Evolutionary conservation across 2,888 invertebrate species (phyloP).

Genomic region (Panorpa germanica): DNA sequence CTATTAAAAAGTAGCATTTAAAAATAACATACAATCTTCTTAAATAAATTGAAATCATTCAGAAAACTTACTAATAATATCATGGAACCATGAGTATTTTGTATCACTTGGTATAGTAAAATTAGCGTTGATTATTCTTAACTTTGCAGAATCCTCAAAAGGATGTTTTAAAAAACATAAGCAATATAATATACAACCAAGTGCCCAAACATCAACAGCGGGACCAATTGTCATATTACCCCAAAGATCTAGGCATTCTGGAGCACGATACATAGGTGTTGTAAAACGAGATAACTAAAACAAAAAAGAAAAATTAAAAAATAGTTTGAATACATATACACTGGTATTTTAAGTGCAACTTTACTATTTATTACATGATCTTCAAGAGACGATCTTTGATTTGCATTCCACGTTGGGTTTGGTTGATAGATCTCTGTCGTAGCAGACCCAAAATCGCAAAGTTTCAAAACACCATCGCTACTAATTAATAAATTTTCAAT

Average conservation of each 20-base stretch:
- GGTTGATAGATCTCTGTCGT: constrained; percentile 67
- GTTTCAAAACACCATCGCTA: constrained; percentile 66
- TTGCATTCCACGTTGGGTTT: constrained; percentile 81
- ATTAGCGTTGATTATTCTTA: constrained; percentile 92
- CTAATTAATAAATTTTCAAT: constrained; percentile 87
- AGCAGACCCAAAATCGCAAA: constrained; percentile 96
- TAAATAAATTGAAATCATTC: constrained; percentile 10
- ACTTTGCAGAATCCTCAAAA: constrained; percentile 88
- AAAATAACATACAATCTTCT: background rate
- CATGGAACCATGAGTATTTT: constrained; percentile 68
- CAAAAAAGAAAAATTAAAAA: constrained; percentile 11
- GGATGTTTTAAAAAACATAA: constrained; percentile 90
- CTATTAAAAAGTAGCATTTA: constrained; percentile 25
- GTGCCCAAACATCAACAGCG: constrained; percentile 88
- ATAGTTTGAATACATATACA: constrained; percentile 1
- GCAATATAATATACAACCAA: constrained; percentile 87
- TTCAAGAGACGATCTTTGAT: constrained; percentile 76
- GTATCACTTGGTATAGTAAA: constrained; percentile 69
- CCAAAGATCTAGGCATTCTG: constrained; percentile 97
- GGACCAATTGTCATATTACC: constrained; percentile 84
- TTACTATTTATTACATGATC: constrained; percentile 53
- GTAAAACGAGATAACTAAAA: constrained; percentile 56
- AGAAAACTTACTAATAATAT: constrained; percentile 58
- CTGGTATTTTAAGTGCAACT: constrained; percentile 2
- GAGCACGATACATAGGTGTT: constrained; percentile 92